Base-by-base conservation (phyloP, 1,140 invertebrate genomes). In the Nasonia giraulti region DNA sequence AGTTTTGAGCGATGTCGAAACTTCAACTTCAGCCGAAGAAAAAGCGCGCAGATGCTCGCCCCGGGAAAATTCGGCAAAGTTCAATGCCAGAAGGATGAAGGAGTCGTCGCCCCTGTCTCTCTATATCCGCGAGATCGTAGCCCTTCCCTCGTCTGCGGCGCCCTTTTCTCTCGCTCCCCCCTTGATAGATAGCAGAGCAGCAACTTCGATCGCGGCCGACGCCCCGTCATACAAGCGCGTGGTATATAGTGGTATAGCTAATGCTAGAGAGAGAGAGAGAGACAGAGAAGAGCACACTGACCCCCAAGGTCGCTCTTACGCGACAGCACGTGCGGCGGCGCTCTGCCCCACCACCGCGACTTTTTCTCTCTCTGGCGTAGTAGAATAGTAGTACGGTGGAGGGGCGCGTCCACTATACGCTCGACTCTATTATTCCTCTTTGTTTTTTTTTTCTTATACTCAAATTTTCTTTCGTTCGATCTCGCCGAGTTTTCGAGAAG, bases 251-350 rank as follows among this genome's bases (percentile, higher is more conserved):
- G 8, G 40, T 17, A n/a, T 47, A 27, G n/a, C 44, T 23, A 47
- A 68, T 27, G 20, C 33, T 44, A 62, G 47, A 79, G 62, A 79
- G 66, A 66, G 50, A 69, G 66, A 80, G 66, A 66, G 50, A 69
- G 66, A 80, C 40, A 2, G 31, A 50, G 68, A 23, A 50, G 40
- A 50, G 40, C 89, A 88, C 90, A 89, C 87, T 91, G 90, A 91
- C 90, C 89, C 80, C 85, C 90, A 91, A 91, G 90, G 90, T 91
- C 90, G 90, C 87, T 90, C 86, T 91, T 91, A 90, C 89, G 89
- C 87, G 89, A 84, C 86, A 90, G 87, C 89, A 90, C 89, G 89
- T 91, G 89, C 88, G 75, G 87, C 11, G 33, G 87, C 85, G 55
- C 55, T 27, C 33, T 62, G 55, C 55, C 55, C 55, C 55, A 62